phyloP scores from a whole-genome alignment of 2,113 vertebrate genomes.

The Centrocercus urophasianus region DNA sequence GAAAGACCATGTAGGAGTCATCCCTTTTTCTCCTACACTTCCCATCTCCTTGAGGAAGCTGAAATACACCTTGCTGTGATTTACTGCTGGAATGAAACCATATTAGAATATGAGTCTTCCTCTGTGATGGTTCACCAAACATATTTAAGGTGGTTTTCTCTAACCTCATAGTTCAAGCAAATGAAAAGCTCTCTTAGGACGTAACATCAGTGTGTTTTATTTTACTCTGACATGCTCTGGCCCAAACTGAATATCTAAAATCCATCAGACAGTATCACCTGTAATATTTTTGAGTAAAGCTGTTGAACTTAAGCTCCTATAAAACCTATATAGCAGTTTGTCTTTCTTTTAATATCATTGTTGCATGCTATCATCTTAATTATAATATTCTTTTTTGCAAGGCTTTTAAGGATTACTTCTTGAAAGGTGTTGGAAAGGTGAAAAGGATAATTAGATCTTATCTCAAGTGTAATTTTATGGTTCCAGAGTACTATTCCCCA shows the following conservation, averaged over 20 bases:
- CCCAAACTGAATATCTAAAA: constrained; percentile 67
- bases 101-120: background rate
- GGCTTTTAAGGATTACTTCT: constrained; percentile 82
- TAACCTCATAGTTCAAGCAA: background rate
- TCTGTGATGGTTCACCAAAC: background rate
- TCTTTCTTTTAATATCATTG: constrained; percentile 74
- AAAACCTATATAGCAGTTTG: constrained; percentile 50
- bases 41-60: background rate
- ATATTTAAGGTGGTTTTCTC: background rate
- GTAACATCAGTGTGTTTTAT: constrained; percentile 55
- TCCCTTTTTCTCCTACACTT: background rate
- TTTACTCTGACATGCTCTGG: constrained; percentile 29
- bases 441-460: constrained; percentile 90
- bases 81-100: constrained; percentile 33
- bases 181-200: constrained; percentile 33
- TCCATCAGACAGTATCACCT: constrained; percentile 62
- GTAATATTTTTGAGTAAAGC: constrained; percentile 72
- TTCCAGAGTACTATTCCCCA: constrained; percentile 82
- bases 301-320: constrained; percentile 59
- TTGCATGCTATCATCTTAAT: constrained; percentile 73
- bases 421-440: constrained; percentile 85
- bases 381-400: constrained; percentile 65
- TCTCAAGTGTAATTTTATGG: constrained; percentile 86
- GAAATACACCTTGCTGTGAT: constrained; percentile 10
- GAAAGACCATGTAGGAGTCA: background rate